Evolutionary conservation across 1,140 invertebrate species (phyloP).

Genomic region (Euwallacea similis): DNA sequence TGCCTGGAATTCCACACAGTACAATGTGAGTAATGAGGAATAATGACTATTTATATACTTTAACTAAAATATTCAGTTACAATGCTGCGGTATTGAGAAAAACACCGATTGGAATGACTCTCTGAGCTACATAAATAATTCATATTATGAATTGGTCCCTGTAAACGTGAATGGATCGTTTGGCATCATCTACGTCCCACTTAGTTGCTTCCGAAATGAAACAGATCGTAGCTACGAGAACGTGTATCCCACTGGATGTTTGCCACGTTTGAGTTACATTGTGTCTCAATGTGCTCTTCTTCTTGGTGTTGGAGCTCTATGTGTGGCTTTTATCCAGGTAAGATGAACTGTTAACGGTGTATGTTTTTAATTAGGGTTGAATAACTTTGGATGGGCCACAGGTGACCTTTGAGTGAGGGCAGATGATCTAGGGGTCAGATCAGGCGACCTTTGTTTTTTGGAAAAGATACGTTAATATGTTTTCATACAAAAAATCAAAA

Average conservation of each 20-base stretch:
- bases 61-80: conserved; percentile 59
- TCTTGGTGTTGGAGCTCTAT: conserved; percentile 76
- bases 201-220: conserved; percentile 43
- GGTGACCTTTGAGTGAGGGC: too few relatives aligned
- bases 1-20: conserved; percentile 40
- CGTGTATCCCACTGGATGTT: conserved; percentile 66
- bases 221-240: conserved; percentile 6
- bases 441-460: too few relatives aligned
- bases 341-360: not conserved
- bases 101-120: conserved; percentile 64
- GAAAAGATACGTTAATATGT: too few relatives aligned
- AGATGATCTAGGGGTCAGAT: too few relatives aligned
- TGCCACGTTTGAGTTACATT: conserved; percentile 64
- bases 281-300: conserved; percentile 74
- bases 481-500: too few relatives aligned
- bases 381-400: too few relatives aligned
- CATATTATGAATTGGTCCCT: not conserved
- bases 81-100: conserved; percentile 72
- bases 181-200: conserved; percentile 30
- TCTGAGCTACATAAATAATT: not conserved
- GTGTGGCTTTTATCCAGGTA: conserved; percentile 79
- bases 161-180: not conserved
- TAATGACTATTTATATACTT: not conserved
- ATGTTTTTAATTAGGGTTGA: not conserved
- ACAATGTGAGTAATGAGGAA: conserved; percentile 34